Base-by-base conservation (phyloP, 1,140 invertebrate species). In the Dendrolimus kikuchii region DNA sequence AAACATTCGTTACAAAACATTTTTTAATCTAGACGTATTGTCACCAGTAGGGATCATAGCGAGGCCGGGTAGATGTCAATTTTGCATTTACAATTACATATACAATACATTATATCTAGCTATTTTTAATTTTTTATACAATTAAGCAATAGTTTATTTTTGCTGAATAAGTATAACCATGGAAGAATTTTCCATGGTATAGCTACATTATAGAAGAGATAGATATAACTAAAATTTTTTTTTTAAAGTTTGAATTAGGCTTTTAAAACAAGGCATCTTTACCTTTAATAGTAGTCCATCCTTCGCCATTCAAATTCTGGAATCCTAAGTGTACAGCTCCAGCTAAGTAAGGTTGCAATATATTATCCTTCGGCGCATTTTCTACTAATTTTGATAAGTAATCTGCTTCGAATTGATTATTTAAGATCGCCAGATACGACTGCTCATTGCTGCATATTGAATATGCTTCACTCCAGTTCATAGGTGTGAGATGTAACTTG, bases 401-500 rank as follows among this genome's bases (percentile, higher is more conserved):
- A 5, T 86, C 53, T 5, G 71, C 73, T 58, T 88, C 85, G 1
- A 46, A 48, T 23, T 76, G 60, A 4, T 69, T 77, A 51, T 88
- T 79, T 42, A 86, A 73, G 5, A 87, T 62, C 0, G 83, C 81
- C 7, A 88, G 57, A 43, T 86, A 79, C 0, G 79, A 79, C 40
- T 77, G 74, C 46, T 88, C 87, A 5, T 71, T 61, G 10, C 54
- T 60, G 54, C 87, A 88, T 0, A 69, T 58, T 0, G 52, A 58
- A 44, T 73, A 71, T 0, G 87, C 87, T 0, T 83, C 79, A 0
- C 61, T 66, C 84, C 84, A 88, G 41, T 65, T 86, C 53, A 57
- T 67, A 5, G 76, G 72, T 0, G 59, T 67, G 10, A 64, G 38
- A 38, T 87, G 81, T 41, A 87, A 77, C 54, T 88, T 88, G 63